Conservation (phyloP, 2,113 vertebrate species). For the Oceanodroma tethys region DNA sequence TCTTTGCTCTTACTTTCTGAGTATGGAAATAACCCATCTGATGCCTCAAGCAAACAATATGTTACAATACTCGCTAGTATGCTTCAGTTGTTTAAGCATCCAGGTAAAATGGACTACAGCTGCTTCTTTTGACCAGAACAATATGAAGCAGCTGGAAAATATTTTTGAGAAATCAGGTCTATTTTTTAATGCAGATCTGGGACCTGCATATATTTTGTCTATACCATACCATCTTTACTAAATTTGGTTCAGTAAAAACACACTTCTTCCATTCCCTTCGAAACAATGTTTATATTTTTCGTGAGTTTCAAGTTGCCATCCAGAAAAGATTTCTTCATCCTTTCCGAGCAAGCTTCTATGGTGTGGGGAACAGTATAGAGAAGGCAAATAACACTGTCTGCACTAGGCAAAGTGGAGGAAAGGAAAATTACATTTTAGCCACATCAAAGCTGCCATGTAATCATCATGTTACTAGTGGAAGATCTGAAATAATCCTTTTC, state of each 20-base stretch:
- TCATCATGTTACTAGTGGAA: not conserved
- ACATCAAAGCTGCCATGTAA: not conserved
- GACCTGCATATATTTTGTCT: not conserved
- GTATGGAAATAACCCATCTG: not conserved
- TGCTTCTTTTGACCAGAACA: not conserved
- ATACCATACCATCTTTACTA: not conserved
- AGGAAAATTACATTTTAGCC: not conserved
- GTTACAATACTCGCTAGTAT: not conserved
- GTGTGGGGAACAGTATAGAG: not conserved
- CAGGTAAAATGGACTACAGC: slow-evolving; percentile 23
- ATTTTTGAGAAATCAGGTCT: not conserved
- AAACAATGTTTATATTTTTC: not conserved
- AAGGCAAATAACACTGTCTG: not conserved
- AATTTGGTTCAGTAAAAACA: not conserved
- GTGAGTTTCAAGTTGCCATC: not conserved
- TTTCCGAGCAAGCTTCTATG: not conserved
- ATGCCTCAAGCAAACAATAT: not conserved
- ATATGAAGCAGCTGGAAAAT: not conserved
- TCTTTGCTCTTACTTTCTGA: not conserved
- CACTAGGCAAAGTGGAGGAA: not conserved
- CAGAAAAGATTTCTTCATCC: slow-evolving; percentile 7
- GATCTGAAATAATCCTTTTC: not conserved
- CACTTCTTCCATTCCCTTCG: not conserved
- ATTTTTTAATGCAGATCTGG: not conserved
- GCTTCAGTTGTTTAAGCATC: not conserved